Evolutionary conservation across 2,797 vertebrate species (phyloP).

Genomic region (Erpetoichthys calabaricus): DNA sequence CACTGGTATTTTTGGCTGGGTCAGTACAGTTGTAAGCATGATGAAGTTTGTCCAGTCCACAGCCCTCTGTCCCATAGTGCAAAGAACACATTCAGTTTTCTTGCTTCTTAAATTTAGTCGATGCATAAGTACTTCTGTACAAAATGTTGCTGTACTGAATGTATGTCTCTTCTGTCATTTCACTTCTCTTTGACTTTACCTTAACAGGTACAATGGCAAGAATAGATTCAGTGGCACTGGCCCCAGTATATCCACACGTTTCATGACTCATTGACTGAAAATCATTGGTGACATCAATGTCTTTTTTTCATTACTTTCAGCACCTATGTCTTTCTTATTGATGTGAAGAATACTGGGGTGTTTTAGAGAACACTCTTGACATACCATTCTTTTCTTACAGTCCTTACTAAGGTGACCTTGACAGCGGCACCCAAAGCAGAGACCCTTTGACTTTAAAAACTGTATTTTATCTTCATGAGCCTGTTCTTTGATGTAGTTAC

Average conservation of each 20-base stretch:
- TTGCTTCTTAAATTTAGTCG: background rate
- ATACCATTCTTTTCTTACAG: background rate
- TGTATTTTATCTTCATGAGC: conserved; percentile 4
- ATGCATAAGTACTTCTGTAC: background rate
- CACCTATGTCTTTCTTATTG: background rate
- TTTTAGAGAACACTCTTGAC: conserved; percentile 5
- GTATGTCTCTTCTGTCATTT: background rate
- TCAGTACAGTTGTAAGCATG: background rate
- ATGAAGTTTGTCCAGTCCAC: conserved; percentile 4
- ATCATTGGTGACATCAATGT: background rate
- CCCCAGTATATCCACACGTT: conserved; percentile 1
- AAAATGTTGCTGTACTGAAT: background rate
- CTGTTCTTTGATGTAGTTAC: conserved; percentile 1
- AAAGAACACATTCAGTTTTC: conserved; percentile 1
- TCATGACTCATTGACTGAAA: background rate
- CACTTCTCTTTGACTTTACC: background rate
- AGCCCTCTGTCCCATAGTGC: conserved; percentile 1
- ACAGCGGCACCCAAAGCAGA: conserved; percentile 5
- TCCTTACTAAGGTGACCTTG: background rate
- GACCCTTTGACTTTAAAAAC: background rate
- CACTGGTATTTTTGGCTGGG: background rate
- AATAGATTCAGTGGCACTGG: background rate
- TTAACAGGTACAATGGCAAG: conserved; percentile 1
- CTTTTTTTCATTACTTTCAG: background rate
- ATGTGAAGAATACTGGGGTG: background rate